Evolutionary conservation across 2,113 vertebrate genomes (phyloP).

Genomic region (Tor tambroides): DNA sequence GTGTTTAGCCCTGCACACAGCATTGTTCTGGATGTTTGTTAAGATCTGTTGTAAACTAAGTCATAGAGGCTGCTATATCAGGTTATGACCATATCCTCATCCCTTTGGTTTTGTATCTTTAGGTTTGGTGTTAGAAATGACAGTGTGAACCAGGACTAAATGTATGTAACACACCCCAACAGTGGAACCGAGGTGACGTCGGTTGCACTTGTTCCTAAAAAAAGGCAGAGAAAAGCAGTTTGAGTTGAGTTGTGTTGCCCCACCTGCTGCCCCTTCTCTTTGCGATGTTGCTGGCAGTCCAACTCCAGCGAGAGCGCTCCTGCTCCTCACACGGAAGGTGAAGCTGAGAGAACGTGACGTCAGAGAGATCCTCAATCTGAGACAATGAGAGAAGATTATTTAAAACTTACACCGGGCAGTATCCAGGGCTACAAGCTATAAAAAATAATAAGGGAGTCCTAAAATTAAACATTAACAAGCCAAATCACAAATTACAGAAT

Average conservation of each 20-base stretch:
- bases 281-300: constrained; percentile 49
- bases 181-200: too few species aligned
- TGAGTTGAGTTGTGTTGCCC: neutral
- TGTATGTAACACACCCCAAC: too few species aligned
- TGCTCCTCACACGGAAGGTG: constrained; percentile 49
- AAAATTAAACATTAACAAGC: neutral
- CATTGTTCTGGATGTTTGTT: too few species aligned
- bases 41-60: too few species aligned
- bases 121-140: too few species aligned
- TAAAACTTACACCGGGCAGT: neutral
- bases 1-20: too few species aligned
- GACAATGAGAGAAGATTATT: neutral
- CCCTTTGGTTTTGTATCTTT: too few species aligned
- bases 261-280: constrained; percentile 58
- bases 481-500: neutral
- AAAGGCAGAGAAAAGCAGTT: neutral
- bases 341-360: constrained; percentile 43
- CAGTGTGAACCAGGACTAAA: too few species aligned
- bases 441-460: neutral
- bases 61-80: too few species aligned
- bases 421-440: neutral
- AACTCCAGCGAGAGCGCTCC: constrained; percentile 57
- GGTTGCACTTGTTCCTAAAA: neutral
- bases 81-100: too few species aligned
- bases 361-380: constrained; percentile 59